Evolutionary conservation across 2,797 vertebrate genomes (phyloP).

Genomic region (Taenioides sp.): DNA sequence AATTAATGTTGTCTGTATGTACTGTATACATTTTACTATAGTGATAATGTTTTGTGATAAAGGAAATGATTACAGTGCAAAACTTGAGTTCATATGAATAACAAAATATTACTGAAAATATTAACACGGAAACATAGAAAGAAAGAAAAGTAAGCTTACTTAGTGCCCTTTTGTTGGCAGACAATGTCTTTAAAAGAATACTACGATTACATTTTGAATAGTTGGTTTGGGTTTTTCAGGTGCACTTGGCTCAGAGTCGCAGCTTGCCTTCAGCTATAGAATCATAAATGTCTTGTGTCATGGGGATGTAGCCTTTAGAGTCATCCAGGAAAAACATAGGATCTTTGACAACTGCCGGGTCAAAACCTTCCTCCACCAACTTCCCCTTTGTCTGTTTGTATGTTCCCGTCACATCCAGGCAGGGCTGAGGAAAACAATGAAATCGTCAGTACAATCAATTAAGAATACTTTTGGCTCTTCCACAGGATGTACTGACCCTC

Average conservation of each 20-base stretch:
- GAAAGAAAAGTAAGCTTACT: too few relatives aligned
- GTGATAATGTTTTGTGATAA: background rate
- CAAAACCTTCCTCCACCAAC: slow-evolving; percentile 82
- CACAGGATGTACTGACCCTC: too few relatives aligned
- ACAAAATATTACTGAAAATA: too few relatives aligned
- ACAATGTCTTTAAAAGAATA: too few relatives aligned
- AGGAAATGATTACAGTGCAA: background rate
- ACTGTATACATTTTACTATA: too few relatives aligned
- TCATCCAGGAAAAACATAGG: slow-evolving; percentile 83
- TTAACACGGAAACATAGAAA: too few relatives aligned
- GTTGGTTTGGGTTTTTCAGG: background rate
- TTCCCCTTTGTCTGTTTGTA: slow-evolving; percentile 84
- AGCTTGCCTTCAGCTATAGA: slow-evolving; percentile 67
- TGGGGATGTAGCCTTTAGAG: slow-evolving; percentile 75
- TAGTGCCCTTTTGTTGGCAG: too few relatives aligned
- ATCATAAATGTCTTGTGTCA: slow-evolving; percentile 80
- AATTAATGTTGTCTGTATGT: too few relatives aligned
- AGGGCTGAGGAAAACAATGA: slow-evolving; percentile 59
- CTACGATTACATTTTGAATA: too few relatives aligned
- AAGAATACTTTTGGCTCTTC: too few relatives aligned
- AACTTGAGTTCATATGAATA: too few relatives aligned
- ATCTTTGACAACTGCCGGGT: slow-evolving; percentile 75
- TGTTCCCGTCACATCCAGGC: slow-evolving; percentile 78
- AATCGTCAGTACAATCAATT: too few relatives aligned
- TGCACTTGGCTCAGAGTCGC: slow-evolving; percentile 71